Evolutionary conservation across 2,888 invertebrate species (phyloP).

Genomic region (Serripes groenlandicus): DNA sequence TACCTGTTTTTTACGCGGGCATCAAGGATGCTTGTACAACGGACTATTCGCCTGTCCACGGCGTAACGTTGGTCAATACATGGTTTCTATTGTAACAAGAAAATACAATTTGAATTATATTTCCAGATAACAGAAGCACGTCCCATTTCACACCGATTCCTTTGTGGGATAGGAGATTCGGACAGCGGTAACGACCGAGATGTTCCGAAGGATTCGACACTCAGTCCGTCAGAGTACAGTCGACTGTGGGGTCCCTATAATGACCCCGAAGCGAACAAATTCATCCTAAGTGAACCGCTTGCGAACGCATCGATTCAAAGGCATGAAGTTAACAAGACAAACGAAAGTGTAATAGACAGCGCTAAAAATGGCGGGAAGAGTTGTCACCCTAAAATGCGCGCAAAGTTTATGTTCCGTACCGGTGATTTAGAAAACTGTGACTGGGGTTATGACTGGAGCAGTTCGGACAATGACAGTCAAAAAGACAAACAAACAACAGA

Average conservation of each 20-base stretch:
- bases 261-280: not conserved
- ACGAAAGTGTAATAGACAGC: not conserved
- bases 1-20: too few species aligned
- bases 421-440: constrained; percentile 60
- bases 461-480: constrained; percentile 56
- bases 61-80: too few species aligned
- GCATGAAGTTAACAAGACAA: not conserved
- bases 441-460: constrained; percentile 65
- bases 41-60: too few species aligned
- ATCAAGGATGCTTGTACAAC: too few species aligned
- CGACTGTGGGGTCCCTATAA: constrained; percentile 12
- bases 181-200: constrained; percentile 46
- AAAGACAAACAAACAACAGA: constrained; percentile 8
- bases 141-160: constrained; percentile 38
- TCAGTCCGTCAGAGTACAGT: constrained; percentile 26
- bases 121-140: constrained; percentile 63
- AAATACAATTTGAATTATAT: too few species aligned
- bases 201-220: constrained; percentile 25
- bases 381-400: constrained; percentile 69
- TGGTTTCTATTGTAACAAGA: too few species aligned
- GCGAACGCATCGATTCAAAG: not conserved
- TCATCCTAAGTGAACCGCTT: not conserved
- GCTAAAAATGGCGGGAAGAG: constrained; percentile 63
- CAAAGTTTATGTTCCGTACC: constrained; percentile 63
- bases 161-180: constrained; percentile 34